A percentile compares a stretch with the other conserved stretches of the same genome.
Evolutionary conservation across 2,888 invertebrate genomes (phyloP).

Genomic region (Scaptomyza polygonia): DNA sequence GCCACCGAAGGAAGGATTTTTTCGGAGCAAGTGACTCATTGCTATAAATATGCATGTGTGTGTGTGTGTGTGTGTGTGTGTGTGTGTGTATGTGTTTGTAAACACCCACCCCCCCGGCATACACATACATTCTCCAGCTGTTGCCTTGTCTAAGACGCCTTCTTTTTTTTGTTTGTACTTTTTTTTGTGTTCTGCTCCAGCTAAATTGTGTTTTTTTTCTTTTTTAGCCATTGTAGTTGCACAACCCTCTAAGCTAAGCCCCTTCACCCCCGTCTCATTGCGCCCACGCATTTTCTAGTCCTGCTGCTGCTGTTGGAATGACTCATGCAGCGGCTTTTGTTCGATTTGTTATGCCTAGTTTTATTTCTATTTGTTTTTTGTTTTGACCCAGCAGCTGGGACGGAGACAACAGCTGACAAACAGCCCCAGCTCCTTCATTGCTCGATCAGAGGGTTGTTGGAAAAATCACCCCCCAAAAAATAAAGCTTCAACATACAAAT

Average conservation of each 20-base stretch:
- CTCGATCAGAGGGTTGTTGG: constrained; percentile 33
- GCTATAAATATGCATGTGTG: not conserved
- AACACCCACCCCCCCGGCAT: not conserved
- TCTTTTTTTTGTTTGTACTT: constrained; percentile 2
- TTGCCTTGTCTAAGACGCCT: constrained; percentile 43
- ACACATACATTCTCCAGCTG: constrained; percentile 36
- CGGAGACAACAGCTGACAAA: constrained; percentile 51
- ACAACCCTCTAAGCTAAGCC: no score
- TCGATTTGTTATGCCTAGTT: constrained; percentile 61
- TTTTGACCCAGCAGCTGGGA: constrained; percentile 41
- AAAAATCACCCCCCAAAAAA: constrained; percentile 11
- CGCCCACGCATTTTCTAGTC: constrained; percentile 42
- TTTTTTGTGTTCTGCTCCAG: no score
- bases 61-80: constrained; percentile 7
- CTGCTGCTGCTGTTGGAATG: constrained; percentile 31
- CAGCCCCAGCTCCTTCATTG: not conserved
- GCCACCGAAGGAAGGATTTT: not conserved
- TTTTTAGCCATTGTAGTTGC: no score
- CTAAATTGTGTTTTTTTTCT: no score
- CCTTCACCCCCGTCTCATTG: constrained; percentile 24
- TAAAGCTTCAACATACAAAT: no score
- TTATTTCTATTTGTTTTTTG: constrained; percentile 28
- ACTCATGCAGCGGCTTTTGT: constrained; percentile 54
- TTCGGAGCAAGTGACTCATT: constrained; percentile 36
- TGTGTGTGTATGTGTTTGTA: constrained; percentile 5